A percentile compares a stretch with the other conserved stretches of the same genome.
Conservation (phyloP, 2,888 invertebrate genomes). For the Pycnomerus fuliginosus region DNA sequence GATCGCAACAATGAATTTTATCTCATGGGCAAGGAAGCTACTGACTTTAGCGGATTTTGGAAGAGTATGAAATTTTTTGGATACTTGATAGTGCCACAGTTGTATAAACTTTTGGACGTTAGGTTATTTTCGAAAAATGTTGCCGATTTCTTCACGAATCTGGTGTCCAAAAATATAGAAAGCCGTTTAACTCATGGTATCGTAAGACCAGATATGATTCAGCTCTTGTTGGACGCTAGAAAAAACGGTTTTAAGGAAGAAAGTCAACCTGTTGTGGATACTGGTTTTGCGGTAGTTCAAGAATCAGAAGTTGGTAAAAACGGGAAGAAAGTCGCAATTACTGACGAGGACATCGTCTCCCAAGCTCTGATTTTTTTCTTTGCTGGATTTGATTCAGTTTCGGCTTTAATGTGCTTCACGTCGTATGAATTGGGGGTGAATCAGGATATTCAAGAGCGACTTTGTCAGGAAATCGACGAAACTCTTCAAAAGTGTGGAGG, state of each 20-base stretch:
- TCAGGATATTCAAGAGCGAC: too few relatives aligned
- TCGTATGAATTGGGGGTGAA: too few relatives aligned
- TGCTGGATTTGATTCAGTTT: conserved; percentile 36
- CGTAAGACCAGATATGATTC: too few relatives aligned
- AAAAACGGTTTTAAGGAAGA: too few relatives aligned
- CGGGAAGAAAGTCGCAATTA: conserved; percentile 23
- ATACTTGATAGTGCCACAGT: neutral
- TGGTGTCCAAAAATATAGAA: too few relatives aligned
- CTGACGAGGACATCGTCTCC: too few relatives aligned
- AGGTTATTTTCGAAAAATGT: conserved; percentile 43
- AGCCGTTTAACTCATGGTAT: conserved; percentile 51
- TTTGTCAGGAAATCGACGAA: too few relatives aligned
- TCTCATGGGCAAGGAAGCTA: conserved; percentile 49
- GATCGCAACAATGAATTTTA: conserved; percentile 57
- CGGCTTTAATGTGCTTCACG: too few relatives aligned
- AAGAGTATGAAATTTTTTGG: neutral
- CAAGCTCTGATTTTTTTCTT: conserved; percentile 36
- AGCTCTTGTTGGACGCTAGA: too few relatives aligned
- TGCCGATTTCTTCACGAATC: too few relatives aligned
- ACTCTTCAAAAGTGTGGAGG: too few relatives aligned
- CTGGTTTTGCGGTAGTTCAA: conserved; percentile 27
- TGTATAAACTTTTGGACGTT: conserved; percentile 26
- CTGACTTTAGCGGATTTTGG: conserved; percentile 29
- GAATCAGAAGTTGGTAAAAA: too few relatives aligned
- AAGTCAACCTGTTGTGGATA: conserved; percentile 5